These are phyloP conservation scores for Epizoanthus ramosus DNA, from an alignment of 92 coral and sea anemone species.

Conservation along the genomic window DNA sequence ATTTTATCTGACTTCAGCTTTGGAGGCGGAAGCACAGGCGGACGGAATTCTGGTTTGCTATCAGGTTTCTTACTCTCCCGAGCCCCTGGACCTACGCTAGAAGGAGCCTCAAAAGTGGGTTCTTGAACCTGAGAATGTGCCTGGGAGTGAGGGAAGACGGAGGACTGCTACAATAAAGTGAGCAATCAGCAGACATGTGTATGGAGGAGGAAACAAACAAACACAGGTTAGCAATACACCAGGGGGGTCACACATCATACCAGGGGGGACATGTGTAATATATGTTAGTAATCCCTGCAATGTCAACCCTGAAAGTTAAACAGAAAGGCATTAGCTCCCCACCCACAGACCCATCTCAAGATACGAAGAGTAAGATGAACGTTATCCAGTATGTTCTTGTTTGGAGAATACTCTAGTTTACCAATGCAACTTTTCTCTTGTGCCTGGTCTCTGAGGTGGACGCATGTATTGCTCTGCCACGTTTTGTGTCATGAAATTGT, in stretches of 20 bases:
- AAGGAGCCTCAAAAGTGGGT: conserved; percentile 28
- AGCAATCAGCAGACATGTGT: conserved; percentile 82
- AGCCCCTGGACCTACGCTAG: conserved; percentile 40
- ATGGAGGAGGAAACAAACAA: conserved; percentile 66
- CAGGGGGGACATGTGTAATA: not conserved
- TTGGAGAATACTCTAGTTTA: too few species aligned
- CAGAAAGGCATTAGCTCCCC: conserved; percentile 30
- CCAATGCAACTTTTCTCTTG: too few species aligned
- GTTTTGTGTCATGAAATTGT: too few species aligned
- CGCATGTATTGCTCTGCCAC: too few species aligned
- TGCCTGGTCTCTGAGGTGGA: too few species aligned
- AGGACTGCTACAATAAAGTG: conserved; percentile 85
- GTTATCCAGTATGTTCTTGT: too few species aligned
- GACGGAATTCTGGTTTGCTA: conserved; percentile 12
- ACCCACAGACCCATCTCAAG: not conserved
- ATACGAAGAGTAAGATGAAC: too few species aligned
- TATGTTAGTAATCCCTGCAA: not conserved
- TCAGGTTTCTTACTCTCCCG: conserved; percentile 14
- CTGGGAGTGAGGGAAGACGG: conserved; percentile 67
- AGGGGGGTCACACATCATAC: not conserved
- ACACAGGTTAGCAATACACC: conserved; percentile 33
- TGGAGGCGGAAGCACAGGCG: conserved; percentile 34
- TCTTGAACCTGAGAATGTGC: conserved; percentile 45
- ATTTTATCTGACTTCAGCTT: conserved; percentile 16
- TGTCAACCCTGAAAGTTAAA: conserved; percentile 27